phyloP scores from a whole-genome alignment of 2,113 vertebrate genomes.

The Microcebus ravelobensis region DNA sequence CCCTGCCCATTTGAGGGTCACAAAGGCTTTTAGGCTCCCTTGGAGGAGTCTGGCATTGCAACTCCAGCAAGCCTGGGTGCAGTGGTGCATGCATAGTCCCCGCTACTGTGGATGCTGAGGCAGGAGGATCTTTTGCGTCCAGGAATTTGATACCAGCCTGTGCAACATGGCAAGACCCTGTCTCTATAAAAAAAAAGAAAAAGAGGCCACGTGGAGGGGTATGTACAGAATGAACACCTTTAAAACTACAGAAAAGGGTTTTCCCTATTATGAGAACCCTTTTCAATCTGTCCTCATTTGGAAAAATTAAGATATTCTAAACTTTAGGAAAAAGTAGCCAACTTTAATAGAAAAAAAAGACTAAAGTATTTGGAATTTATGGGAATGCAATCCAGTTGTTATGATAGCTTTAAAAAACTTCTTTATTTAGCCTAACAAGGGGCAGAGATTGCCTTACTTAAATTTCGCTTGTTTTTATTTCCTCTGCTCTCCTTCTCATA shows the following conservation, averaged over 20 bases:
- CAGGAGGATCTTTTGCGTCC: too few relatives aligned
- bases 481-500: neutral
- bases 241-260: neutral
- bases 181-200: too few relatives aligned
- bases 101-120: too few relatives aligned
- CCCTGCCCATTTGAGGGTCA: neutral
- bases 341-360: neutral
- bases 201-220: neutral
- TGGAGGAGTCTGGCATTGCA: neutral
- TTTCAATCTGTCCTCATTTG: neutral
- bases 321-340: neutral
- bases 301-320: slow-evolving; percentile 43
- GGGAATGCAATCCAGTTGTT: neutral
- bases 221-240: neutral
- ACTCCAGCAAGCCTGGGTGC: neutral
- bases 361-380: slow-evolving; percentile 28
- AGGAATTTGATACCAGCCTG: too few relatives aligned
- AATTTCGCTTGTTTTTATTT: slow-evolving; percentile 41
- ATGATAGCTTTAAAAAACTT: neutral
- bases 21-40: neutral
- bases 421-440: neutral
- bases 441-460: neutral
- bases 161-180: too few relatives aligned
- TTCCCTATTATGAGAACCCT: neutral
- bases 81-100: too few relatives aligned